A percentile compares a stretch with the other conserved stretches of the same genome.
These are phyloP conservation scores for Carettochelys insculpta DNA, from an alignment of 2,113 vertebrate species.

Conservation along the genomic window DNA sequence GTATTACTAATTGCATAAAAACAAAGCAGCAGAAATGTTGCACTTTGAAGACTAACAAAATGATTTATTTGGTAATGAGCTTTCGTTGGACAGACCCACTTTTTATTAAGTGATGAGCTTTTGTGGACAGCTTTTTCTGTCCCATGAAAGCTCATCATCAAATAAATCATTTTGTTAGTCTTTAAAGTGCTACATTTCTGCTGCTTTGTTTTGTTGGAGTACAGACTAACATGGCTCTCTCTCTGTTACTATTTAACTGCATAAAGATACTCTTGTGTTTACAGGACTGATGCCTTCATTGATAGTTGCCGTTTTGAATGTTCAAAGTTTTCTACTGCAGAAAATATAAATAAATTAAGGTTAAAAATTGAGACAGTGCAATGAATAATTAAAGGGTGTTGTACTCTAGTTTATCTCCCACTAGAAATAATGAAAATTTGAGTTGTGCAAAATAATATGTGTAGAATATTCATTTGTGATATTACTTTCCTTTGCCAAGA, in stretches of 20 bases:
- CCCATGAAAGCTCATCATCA: too few species aligned
- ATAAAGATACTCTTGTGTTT: fast-evolving
- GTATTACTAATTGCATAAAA: fast-evolving
- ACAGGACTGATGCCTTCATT: not conserved
- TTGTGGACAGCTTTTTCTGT: too few species aligned
- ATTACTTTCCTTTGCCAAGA: slow-evolving; percentile 79
- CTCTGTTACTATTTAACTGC: too few species aligned
- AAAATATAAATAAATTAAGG: not conserved
- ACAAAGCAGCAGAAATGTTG: too few species aligned
- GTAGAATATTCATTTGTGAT: slow-evolving; percentile 74
- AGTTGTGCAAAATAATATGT: slow-evolving; percentile 65
- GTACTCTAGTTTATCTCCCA: slow-evolving; percentile 58
- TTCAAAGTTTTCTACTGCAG: not conserved
- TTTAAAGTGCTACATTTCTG: too few species aligned
- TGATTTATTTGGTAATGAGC: too few species aligned
- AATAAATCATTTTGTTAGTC: too few species aligned
- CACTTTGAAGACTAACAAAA: too few species aligned
- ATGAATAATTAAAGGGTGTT: not conserved
- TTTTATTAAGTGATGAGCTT: too few species aligned
- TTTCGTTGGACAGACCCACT: too few species aligned
- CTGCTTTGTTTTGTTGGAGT: too few species aligned
- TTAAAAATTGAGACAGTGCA: slow-evolving; percentile 18
- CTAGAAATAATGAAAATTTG: slow-evolving; percentile 59
- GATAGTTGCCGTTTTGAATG: not conserved
- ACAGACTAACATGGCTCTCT: too few species aligned